Base-by-base conservation (phyloP, 2,888 invertebrate species). In the Andrena trimmerana region DNA sequence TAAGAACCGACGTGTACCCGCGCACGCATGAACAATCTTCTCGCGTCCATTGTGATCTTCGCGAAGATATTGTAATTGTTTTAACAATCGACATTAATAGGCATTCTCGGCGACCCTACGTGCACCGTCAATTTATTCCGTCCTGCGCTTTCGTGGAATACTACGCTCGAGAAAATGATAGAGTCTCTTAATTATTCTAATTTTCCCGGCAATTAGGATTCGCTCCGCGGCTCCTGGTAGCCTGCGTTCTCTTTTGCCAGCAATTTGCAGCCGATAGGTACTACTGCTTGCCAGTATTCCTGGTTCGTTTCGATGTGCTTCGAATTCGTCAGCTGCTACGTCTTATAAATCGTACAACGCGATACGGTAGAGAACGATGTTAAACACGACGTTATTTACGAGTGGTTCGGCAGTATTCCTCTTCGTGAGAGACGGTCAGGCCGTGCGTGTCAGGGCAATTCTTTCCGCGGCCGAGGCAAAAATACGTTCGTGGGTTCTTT, bases 401-500 rank as follows among this genome's bases (percentile, higher is more conserved):
- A 83, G 85, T 77, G 77, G 80, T 77, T 86, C 82, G 81, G 77
- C 78, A 81, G 79, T 88, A 85, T 88, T 74, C 88, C 81, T 87
- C 84, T 88, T 88, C 83, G 84, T 83, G 86, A 86, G 78, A 78
- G 87, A 89, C 85, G 86, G 77, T 72, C 63, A 29, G 68, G 67
- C 62, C 88, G 88, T 88, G 89, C 89, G 89, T 88, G 88, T 87
- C 88, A 54, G 29, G 88, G 88, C 84, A 86, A 88, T 88, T 89
- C 87, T 88, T 88, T 89, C 87, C 88, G 88, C 89, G 78, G 74
- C 50, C 86, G 79, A 81, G 87, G 86, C 86, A 89, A 90, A 89
- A 89, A 86, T 87, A 87, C 85, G 88, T 83, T 83, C 83, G 73
- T 84, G 80, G 78, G 87, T 90, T 88, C 85, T 87, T 90, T 90